Base-by-base conservation (phyloP, 1,140 invertebrate genomes). In the Calephelis virginiensis region DNA sequence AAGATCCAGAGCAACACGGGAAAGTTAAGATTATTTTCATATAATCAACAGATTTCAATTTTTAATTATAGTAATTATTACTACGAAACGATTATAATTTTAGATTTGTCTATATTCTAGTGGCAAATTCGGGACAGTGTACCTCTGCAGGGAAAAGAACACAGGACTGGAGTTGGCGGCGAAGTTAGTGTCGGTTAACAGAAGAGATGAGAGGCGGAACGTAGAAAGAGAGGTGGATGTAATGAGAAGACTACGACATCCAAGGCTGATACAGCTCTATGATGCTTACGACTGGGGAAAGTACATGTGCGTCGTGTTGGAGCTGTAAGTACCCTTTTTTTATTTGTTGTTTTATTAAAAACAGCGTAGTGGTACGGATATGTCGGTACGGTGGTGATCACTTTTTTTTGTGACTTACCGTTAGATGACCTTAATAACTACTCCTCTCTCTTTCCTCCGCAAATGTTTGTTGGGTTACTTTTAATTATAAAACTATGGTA, bases 111-210 rank as follows among this genome's bases (percentile, higher is more conserved):
- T 50, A 49, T 61, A 14, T 78, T 78, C 17, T 90, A 99, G 99
- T 74, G 99, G 99, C 3, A 99, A 99, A 94, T 99, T 99, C 91
- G 98, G 98, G 14, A 98, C 97, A 28, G 98, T 99, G 7, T 98
- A 98, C 92, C 94, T 95, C 82, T 99, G 98, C 85, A 93, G 93
- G 67, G 97, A 99, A 86, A 97, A 96, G 85, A 91, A 91, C 11
- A 96, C 95, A 0, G 95, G 95, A 0, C 89, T 97, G 61, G 93
- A 94, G 67, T 91, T 99, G 69, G 98, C 98, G 1, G 98, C 97
- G 0, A 99, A 99, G 91, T 97, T 99, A 81, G 96, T 99, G 50
- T 95, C 94, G 48, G 95, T 97, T 9, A 94, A 93, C 17, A 94
- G 96, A 67, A 94, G 96, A 67, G 97, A 98, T 82, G 98, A 99